phyloP scores from a whole-genome alignment of 2,888 invertebrate genomes.

The Portevinia maculata region DNA sequence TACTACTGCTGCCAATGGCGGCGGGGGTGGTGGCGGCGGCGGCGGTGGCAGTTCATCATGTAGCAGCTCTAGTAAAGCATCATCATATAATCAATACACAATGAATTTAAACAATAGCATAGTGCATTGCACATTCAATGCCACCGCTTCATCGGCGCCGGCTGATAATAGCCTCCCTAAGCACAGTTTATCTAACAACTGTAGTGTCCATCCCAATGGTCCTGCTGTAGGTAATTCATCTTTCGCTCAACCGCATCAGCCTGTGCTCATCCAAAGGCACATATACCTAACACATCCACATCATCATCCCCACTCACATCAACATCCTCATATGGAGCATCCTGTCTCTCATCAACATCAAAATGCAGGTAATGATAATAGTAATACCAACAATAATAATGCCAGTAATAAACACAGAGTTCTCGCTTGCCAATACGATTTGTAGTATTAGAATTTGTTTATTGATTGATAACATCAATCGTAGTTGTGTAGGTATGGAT shows the following conservation, averaged over 20 bases:
- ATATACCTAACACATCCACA: constrained; percentile 64
- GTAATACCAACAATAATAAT: constrained; percentile 63
- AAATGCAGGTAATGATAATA: constrained; percentile 59
- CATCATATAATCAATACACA: constrained; percentile 67
- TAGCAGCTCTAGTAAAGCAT: constrained; percentile 73
- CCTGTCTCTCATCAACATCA: constrained; percentile 67
- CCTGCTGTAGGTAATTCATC: constrained; percentile 56
- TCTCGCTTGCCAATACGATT: constrained; percentile 58
- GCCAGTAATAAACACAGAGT: constrained; percentile 48
- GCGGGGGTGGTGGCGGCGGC: constrained; percentile 46
- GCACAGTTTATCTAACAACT: constrained; percentile 47
- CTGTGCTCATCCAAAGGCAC: constrained; percentile 64
- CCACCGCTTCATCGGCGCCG: constrained; percentile 49
- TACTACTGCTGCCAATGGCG: constrained; percentile 51
- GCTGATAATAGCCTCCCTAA: constrained; percentile 55
- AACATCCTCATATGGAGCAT: constrained; percentile 64
- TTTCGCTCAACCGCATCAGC: constrained; percentile 65
- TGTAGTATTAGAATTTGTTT: constrained; percentile 27
- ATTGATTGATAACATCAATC: constrained; percentile 3
- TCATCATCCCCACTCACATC: constrained; percentile 66
- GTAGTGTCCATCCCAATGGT: constrained; percentile 31
- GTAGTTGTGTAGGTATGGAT: constrained; percentile 8
- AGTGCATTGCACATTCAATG: constrained; percentile 47
- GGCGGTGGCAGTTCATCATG: constrained; percentile 66
- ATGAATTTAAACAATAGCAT: constrained; percentile 66